Evolutionary conservation across 2,797 vertebrate genomes (phyloP), one percentile per base, ranked within the genome.

Genomic region (Poecilia wingei): DNA sequence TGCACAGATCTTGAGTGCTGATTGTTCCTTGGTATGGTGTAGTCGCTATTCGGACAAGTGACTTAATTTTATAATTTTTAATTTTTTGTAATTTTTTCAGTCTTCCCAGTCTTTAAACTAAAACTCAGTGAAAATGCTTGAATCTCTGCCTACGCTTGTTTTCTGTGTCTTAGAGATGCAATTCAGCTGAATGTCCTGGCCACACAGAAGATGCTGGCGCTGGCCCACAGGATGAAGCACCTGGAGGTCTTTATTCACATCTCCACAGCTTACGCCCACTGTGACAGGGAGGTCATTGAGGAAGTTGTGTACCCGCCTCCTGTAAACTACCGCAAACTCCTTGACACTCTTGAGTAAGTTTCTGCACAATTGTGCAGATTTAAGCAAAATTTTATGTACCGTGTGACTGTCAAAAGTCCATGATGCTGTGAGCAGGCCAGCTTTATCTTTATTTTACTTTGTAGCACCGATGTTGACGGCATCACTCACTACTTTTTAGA

Each of bases 181-280:
- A 96, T 99, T 95, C 97, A 98, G 93, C 94, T 99, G 90, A 99
- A 99, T 9, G 98, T 99, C 78, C 94, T 97, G 86, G 98, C 98
- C 84, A 98, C 98, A 1, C 97, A 96, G 80, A 96, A 98, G 90
- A 96, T 99, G 90, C 80, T 99, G 77, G 91, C 94, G 0, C 91
- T 99, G 90, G 98, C 97, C 39, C 97, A 96, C 82, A 94, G 66
- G 74, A 99, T 99, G 95, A 98, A 97, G 92, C 95, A 97, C 75
- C 94, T 99, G 87, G 98, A 99, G 90, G 94, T 99, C 76, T 99
- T 99, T 87, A 90, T 97, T 85, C 98, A 99, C 10, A 86, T 99
- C 77, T 99, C 98, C 39, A 99, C 98, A 1, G 98, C 98, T 4
- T 99, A 98, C 20, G 98, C 98, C 33, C 97, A 99, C 84, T 99